Percentiles rank a stretch among this genome's conserved stretches.
phyloP scores from a whole-genome alignment of 2,797 vertebrate species.

The Trachops cirrhosus region DNA sequence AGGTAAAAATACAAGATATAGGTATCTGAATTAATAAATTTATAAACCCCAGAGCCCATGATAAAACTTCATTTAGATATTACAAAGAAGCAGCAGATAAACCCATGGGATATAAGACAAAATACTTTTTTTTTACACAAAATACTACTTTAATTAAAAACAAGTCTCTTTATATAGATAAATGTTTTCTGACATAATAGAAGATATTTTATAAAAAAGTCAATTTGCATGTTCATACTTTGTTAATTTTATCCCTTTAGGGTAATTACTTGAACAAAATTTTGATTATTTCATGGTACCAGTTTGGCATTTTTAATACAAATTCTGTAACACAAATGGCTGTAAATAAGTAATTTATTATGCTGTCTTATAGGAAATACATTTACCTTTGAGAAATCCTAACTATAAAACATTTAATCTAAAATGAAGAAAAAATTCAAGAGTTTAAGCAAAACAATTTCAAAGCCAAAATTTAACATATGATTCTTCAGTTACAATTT shows the following conservation, averaged over 20 bases:
- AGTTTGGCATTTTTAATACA: too few species aligned
- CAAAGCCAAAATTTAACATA: constrained; percentile 24
- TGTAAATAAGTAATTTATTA: background rate
- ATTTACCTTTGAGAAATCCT: background rate
- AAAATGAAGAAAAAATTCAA: constrained; percentile 17
- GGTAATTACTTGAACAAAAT: background rate
- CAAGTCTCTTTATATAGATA: background rate
- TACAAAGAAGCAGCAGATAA: background rate
- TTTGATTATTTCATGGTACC: too few species aligned
- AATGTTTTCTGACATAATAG: background rate
- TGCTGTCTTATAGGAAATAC: background rate
- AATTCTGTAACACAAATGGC: background rate
- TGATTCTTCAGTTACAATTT: background rate
- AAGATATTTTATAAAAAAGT: constrained; percentile 8
- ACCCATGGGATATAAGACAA: background rate
- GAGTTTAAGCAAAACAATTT: constrained; percentile 17
- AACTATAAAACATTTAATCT: constrained; percentile 13
- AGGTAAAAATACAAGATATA: constrained; percentile 48
- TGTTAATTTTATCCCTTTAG: background rate
- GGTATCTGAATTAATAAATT: constrained; percentile 33
- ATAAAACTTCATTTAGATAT: constrained; percentile 2
- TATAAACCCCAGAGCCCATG: background rate
- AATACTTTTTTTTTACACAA: background rate
- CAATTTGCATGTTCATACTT: background rate
- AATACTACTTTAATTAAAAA: constrained; percentile 40